Evolutionary conservation across 2,113 vertebrate genomes (phyloP).

Genomic region (Leptosomus discolor): DNA sequence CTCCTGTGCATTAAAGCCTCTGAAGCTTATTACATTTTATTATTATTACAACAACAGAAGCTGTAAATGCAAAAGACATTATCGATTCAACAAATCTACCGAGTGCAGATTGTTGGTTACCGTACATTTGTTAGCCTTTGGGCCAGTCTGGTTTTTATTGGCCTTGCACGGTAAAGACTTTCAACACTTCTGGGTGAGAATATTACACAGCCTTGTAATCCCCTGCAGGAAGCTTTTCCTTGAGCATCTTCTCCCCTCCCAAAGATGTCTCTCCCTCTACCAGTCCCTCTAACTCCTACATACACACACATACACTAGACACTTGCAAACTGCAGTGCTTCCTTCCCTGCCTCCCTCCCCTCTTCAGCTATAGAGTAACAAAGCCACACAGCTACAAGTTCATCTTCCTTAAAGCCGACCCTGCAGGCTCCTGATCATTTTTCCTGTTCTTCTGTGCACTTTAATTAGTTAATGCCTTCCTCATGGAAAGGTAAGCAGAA

Average conservation of each 20-base stretch:
- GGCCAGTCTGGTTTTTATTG: not conserved
- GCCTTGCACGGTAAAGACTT: accelerated
- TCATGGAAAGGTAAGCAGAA: not conserved
- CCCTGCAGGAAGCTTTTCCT: not conserved
- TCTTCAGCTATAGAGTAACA: not conserved
- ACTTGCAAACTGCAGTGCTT: accelerated
- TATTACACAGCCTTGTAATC: not conserved
- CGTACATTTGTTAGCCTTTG: not conserved
- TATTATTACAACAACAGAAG: not conserved
- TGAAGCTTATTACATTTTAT: not conserved
- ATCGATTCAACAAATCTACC: not conserved
- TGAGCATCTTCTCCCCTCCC: not conserved
- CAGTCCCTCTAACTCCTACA: no score
- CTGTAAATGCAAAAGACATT: not conserved
- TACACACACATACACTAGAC: accelerated
- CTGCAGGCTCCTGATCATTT: not conserved
- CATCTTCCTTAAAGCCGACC: not conserved
- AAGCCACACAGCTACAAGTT: not conserved
- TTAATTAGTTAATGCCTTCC: not conserved
- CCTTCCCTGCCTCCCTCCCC: not conserved
- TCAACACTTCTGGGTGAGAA: not conserved
- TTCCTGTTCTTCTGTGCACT: not conserved
- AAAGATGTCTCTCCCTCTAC: not conserved
- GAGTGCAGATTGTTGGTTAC: not conserved
- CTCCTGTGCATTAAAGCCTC: not conserved